phyloP scores from a whole-genome alignment of 1,140 invertebrate genomes.

The Schlechtendalia chinensis region DNA sequence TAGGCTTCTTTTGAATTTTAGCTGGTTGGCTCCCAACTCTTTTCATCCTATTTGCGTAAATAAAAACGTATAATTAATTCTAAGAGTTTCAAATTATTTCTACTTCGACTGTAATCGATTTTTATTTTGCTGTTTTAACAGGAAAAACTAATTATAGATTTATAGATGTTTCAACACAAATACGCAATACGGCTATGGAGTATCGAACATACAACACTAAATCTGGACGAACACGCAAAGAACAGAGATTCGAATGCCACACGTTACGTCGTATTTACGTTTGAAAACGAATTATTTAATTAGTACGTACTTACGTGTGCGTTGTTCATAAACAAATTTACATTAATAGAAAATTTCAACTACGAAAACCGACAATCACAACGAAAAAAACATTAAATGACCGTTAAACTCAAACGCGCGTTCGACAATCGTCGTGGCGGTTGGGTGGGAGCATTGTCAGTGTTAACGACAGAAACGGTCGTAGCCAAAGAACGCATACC shows the following conservation, averaged over 20 bases:
- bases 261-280: no score
- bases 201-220: no score
- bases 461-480: neutral
- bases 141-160: no score
- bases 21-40: slow-evolving; percentile 21
- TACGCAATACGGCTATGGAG: no score
- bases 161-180: no score
- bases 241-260: no score
- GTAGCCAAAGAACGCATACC: neutral
- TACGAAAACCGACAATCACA: no score
- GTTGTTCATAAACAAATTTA: neutral
- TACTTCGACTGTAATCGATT: no score
- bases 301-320: neutral
- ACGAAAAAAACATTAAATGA: neutral
- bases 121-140: no score
- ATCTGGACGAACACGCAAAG: neutral
- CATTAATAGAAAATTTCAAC: neutral
- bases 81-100: neutral
- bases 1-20: slow-evolving; percentile 31
- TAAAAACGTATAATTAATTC: no score
- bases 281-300: neutral
- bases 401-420: neutral
- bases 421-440: neutral
- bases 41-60: slow-evolving; percentile 20
- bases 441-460: neutral